Base-by-base conservation (phyloP, 2,888 invertebrate species). In the Macrosiphum euphorbiae region DNA sequence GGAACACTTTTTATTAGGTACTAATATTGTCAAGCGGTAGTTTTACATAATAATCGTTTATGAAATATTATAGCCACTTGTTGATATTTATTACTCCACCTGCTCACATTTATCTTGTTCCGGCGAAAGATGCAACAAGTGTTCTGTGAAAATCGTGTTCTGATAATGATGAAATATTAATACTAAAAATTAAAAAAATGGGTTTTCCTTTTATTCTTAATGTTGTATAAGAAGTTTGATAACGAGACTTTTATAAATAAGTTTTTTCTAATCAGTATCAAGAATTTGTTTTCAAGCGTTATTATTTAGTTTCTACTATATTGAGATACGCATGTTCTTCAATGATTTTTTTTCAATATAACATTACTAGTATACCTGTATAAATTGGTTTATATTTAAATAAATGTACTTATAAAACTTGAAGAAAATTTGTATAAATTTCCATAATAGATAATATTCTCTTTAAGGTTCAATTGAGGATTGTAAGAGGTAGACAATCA, bases 61-160 rank as follows among this genome's bases (percentile, higher is more conserved):
- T 88, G 24, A 67, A 55, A 85, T 85, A 92, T 61, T 85, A 47
- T 86, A 86, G 26, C n/a, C 13, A 91, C 86, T 58, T 61, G 47
- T 85, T 85, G 55, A 47, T 86, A 41, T 52, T 58, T 28, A 44
- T 61, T 78, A 78, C 13, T 52, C 26, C 13, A 52, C 78, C 50
- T 90, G 41, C 41, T 78, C 35, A 13, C 26, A 35, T 84, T 55
- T 52, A 41, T 55, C 24, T 84, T 84, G 11, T 5, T 44, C 10
- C 3, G 10, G 41, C 28, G 11, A 55, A n/a, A 44, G 58, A 44
- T 58, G 24, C 90, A 90, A 90, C 89, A 89, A 44, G 89, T 89
- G 61, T 50, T 61, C 1, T 88, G 13, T 13, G 52, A 52, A 87
- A 87, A 52, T 55, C 24, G 89, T 89, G 44, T 50, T 61, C 47